Percentiles rank a stretch among this genome's conserved stretches.
These are phyloP conservation scores for Dinothrombium tinctorium DNA, from an alignment of 1,140 invertebrate species.

Conservation along the genomic window DNA sequence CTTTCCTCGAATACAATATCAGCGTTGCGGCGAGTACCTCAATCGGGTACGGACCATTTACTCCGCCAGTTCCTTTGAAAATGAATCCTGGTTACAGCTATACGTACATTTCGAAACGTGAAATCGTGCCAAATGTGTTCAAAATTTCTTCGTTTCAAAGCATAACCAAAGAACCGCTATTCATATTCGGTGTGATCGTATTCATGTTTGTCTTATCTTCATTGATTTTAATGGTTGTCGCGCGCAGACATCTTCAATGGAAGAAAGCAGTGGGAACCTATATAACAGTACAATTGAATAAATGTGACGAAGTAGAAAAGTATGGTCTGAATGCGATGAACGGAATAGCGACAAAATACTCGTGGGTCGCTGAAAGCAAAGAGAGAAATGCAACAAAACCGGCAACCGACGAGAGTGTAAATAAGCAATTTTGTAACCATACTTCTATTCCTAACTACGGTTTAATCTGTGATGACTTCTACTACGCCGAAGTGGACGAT, in stretches of 20 bases:
- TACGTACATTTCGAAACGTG: neutral
- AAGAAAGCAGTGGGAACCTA: slow-evolving; percentile 18
- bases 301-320: slow-evolving; percentile 4
- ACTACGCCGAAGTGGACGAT: too few species aligned
- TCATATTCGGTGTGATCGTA: slow-evolving; percentile 40
- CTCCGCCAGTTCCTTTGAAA: slow-evolving; percentile 18
- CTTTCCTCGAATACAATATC: slow-evolving; percentile 40
- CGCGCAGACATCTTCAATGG: slow-evolving; percentile 14
- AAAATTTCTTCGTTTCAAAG: slow-evolving; percentile 6
- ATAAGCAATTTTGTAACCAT: too few species aligned
- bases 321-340: too few species aligned
- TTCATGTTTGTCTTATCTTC: slow-evolving; percentile 38
- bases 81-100: slow-evolving; percentile 12
- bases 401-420: too few species aligned
- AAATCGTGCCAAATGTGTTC: neutral
- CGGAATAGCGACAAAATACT: too few species aligned
- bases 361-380: too few species aligned
- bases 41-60: slow-evolving; percentile 40
- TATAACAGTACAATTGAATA: slow-evolving; percentile 9
- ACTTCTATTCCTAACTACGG: too few species aligned
- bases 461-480: too few species aligned
- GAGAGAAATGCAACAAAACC: too few species aligned
- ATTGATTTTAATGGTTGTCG: slow-evolving; percentile 29
- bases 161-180: slow-evolving; percentile 35
- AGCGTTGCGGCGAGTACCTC: slow-evolving; percentile 44